Conservation (phyloP, 2,797 vertebrate genomes). For the Acanthopagrus latus region DNA sequence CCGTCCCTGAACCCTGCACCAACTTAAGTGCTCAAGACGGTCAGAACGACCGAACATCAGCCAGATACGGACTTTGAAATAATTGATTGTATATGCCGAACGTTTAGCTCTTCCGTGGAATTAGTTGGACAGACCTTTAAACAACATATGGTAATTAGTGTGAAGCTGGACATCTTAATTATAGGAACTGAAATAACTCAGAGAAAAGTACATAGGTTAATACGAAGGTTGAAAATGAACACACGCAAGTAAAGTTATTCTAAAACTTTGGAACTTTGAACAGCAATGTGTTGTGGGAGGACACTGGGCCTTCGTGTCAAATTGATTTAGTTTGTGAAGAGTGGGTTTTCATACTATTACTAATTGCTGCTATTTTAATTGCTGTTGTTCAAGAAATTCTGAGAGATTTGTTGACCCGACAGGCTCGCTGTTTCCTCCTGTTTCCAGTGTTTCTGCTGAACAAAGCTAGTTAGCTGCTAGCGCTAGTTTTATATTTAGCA, state of each 20-base stretch:
- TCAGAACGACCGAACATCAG: slow-evolving; percentile 28
- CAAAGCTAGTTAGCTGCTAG: neutral
- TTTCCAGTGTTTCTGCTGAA: neutral
- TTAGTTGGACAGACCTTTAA: slow-evolving; percentile 63
- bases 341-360: neutral
- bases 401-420: too few relatives aligned
- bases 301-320: neutral
- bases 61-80: slow-evolving; percentile 61
- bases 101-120: slow-evolving; percentile 55
- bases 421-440: neutral
- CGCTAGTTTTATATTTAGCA: neutral
- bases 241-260: slow-evolving; percentile 41
- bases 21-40: slow-evolving; percentile 49
- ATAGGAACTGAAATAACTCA: slow-evolving; percentile 58
- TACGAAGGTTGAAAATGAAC: slow-evolving; percentile 42
- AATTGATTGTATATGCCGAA: slow-evolving; percentile 65
- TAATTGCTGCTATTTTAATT: neutral
- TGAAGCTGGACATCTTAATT: slow-evolving; percentile 67
- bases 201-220: slow-evolving; percentile 61
- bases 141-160: slow-evolving; percentile 70
- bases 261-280: slow-evolving; percentile 28
- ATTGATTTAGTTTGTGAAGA: neutral
- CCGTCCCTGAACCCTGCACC: slow-evolving; percentile 62
- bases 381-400: neutral
- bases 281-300: neutral